Conservation (phyloP, 2,113 vertebrate genomes). For the Leptobrachium leishanense region DNA sequence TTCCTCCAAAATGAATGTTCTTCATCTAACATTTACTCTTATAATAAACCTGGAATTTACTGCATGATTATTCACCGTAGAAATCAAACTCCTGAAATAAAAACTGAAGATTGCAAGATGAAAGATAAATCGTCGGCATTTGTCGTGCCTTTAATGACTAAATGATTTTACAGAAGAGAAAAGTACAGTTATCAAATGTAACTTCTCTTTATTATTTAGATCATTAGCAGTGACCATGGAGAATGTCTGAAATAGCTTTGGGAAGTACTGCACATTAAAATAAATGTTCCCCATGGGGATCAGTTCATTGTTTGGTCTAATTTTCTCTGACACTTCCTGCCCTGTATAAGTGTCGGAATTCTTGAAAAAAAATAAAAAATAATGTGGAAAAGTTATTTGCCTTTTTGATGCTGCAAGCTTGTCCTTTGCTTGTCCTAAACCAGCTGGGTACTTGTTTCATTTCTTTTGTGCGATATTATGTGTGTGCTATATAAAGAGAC, state of each 20-base stretch:
- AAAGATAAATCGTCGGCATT: background rate
- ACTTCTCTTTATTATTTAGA: constrained; percentile 16
- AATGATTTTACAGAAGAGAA: constrained; percentile 6
- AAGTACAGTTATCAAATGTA: constrained; percentile 18
- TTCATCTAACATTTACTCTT: background rate
- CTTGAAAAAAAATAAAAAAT: background rate
- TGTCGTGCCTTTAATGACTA: constrained; percentile 18
- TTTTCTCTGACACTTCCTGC: constrained; percentile 33
- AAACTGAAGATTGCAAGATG: background rate
- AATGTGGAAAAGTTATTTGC: constrained; percentile 9
- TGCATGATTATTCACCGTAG: background rate
- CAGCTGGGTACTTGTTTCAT: background rate
- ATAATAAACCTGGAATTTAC: background rate
- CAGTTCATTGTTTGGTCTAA: constrained; percentile 26
- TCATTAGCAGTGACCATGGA: constrained; percentile 34
- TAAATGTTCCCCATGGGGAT: constrained; percentile 19
- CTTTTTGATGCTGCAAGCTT: constrained; percentile 14
- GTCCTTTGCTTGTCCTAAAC: constrained; percentile 20
- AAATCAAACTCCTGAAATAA: background rate
- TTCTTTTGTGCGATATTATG: background rate
- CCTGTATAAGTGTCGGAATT: constrained; percentile 5
- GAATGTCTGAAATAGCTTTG: background rate
- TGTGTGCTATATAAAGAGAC: background rate
- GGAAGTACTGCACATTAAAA: constrained; percentile 4
- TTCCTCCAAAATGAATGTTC: no score